Base-by-base conservation (phyloP, 2,888 invertebrate genomes). In the Drosophila mulleri region DNA sequence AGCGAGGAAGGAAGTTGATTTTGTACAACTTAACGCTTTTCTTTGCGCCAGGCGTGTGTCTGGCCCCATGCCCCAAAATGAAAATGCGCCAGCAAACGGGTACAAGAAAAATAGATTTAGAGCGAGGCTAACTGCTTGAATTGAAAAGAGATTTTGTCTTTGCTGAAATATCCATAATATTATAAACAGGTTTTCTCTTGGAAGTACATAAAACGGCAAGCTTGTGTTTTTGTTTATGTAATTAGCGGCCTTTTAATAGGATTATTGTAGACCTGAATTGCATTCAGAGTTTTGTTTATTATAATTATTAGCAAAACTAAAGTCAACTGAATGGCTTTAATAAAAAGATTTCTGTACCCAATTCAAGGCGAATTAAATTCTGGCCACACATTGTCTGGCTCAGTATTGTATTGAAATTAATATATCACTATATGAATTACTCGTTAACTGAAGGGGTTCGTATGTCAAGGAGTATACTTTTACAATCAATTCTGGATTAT, bases 21-120 rank as follows among this genome's bases (percentile, higher is more conserved):
- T 85, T 85, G 90, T 88, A 72, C 83, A 85, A 80, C 90, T 89
- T 85, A 88, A 85, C 78, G 88, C 72, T 88, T 69, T 87, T 67
- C 83, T 70, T 68, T 72, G 12, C 59, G 45, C 56, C 61, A 45
- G 54, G 41, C 67, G 61, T 44, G 48, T 65, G 82, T 72, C 83
- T 84, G 82, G 66, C 26, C 67, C 53, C 64, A 66, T 61, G 50
- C 58, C 70, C 16, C 44, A 35, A 67, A 67, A 63, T 14, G 23
- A 67, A 67, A 73, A 23, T 14, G 47, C 20, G 53, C 57, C 56
- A 52, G 18, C 26, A 66, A 75, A 67, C 72, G 53, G 59, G 57
- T 65, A 61, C 32, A 60, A 58, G 35, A 72, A 50, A 65, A 66
- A 53, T 59, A 37, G 37, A 67, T 72, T 63, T 32, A 20, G 65